phyloP scores from a whole-genome alignment of 2,888 invertebrate species.

The Electrophaes corylata region DNA sequence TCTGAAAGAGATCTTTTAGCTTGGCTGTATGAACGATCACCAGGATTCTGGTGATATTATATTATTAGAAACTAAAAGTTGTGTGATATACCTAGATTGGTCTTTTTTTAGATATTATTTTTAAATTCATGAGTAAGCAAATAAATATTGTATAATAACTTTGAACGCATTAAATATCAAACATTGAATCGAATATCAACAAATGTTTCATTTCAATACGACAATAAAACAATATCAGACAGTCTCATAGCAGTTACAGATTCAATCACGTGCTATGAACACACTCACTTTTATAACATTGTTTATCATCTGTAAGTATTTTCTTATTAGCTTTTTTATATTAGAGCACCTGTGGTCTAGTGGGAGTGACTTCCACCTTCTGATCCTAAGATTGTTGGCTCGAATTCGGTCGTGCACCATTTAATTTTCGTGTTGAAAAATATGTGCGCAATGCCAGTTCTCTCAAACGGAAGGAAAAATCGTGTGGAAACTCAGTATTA shows the following conservation, averaged over 20 bases:
- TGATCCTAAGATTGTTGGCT: too few species aligned
- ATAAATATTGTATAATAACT: neutral
- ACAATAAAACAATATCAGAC: conserved; percentile 1
- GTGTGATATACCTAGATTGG: neutral
- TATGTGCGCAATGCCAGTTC: too few species aligned
- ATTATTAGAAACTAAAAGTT: neutral
- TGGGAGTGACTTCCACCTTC: too few species aligned
- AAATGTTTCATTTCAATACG: conserved; percentile 1
- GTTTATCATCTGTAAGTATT: conserved; percentile 25
- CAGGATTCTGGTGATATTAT: conserved; percentile 1
- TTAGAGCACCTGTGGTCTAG: too few species aligned
- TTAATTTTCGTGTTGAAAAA: too few species aligned
- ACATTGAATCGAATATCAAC: neutral
- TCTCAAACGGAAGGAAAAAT: too few species aligned
- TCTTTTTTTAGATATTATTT: neutral
- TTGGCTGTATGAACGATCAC: conserved; percentile 54
- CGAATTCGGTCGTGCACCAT: too few species aligned
- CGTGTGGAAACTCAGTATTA: too few species aligned
- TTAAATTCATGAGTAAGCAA: neutral
- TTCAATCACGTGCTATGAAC: conserved; percentile 19
- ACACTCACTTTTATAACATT: conserved; percentile 13
- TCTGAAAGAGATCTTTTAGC: conserved; percentile 42
- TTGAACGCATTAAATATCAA: conserved; percentile 8
- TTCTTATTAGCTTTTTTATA: neutral
- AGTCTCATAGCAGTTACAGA: conserved; percentile 8